Evolutionary conservation across 2,113 vertebrate genomes (phyloP).

Genomic region (Baryphthengus martii): DNA sequence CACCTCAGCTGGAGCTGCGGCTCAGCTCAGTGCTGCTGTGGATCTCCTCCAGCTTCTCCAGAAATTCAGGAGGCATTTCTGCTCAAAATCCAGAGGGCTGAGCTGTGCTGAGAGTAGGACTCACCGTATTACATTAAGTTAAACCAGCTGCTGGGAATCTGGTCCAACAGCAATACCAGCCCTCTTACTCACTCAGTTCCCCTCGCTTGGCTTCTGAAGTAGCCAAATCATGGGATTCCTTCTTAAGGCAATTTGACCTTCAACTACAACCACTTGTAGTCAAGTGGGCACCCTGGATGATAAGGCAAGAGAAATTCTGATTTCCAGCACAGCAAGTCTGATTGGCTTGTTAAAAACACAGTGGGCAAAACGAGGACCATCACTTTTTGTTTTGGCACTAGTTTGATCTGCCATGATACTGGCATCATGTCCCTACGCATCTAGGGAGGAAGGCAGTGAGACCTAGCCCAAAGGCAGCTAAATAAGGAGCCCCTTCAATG

Average conservation of each 20-base stretch:
- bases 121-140: background rate
- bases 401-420: background rate
- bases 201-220: background rate
- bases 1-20: background rate
- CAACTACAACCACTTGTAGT: fast-evolving
- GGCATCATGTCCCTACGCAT: background rate
- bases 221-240: background rate
- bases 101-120: background rate
- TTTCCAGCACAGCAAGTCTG: background rate
- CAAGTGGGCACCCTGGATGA: background rate
- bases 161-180: background rate
- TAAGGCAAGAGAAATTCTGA: background rate
- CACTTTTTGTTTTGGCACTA: background rate
- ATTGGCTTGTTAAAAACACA: background rate
- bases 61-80: background rate
- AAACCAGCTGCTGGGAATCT: background rate
- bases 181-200: background rate
- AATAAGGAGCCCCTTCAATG: background rate
- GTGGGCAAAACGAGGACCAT: background rate
- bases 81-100: background rate
- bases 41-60: background rate
- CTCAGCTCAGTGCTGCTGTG: background rate
- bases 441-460: background rate
- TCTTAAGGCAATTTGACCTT: background rate
- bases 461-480: background rate